Conservation (phyloP, 2,113 vertebrate genomes). For the sheep (Ovis aries) region DNA sequence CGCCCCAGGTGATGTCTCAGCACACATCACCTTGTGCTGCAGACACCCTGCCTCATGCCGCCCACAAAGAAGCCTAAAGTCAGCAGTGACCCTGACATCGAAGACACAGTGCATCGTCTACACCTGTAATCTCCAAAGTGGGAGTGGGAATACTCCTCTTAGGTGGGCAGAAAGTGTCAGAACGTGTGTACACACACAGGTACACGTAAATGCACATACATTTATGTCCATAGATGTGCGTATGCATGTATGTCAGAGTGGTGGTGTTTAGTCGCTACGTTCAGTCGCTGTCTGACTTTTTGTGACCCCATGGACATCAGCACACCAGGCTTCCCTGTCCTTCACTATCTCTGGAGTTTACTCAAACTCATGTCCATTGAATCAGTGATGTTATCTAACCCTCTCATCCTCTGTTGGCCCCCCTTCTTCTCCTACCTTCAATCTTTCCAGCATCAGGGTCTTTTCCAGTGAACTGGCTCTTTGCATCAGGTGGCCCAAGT, state of each 20-base stretch:
- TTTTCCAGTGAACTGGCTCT: not conserved
- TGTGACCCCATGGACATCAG: not conserved
- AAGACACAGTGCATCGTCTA: not conserved
- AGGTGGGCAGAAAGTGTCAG: not conserved
- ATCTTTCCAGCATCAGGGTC: not conserved
- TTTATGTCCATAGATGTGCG: accelerated
- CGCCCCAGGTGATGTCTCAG: not conserved
- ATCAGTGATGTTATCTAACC: not conserved
- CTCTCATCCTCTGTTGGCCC: not conserved
- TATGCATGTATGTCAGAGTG: not conserved
- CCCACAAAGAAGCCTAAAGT: not conserved
- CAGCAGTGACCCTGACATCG: not conserved
- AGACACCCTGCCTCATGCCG: not conserved
- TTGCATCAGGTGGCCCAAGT: not conserved
- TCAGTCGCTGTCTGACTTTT: not conserved
- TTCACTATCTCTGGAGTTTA: not conserved
- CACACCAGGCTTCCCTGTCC: not conserved
- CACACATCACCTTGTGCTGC: not conserved
- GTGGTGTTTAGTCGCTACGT: not conserved
- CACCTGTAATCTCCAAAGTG: not conserved
- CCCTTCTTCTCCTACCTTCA: not conserved
- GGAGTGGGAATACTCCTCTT: not conserved
- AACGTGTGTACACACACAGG: not conserved
- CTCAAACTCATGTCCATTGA: not conserved
- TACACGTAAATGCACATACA: accelerated